Base-by-base conservation (phyloP, 2,888 invertebrate species). In the Callyntrura guangdongensis region DNA sequence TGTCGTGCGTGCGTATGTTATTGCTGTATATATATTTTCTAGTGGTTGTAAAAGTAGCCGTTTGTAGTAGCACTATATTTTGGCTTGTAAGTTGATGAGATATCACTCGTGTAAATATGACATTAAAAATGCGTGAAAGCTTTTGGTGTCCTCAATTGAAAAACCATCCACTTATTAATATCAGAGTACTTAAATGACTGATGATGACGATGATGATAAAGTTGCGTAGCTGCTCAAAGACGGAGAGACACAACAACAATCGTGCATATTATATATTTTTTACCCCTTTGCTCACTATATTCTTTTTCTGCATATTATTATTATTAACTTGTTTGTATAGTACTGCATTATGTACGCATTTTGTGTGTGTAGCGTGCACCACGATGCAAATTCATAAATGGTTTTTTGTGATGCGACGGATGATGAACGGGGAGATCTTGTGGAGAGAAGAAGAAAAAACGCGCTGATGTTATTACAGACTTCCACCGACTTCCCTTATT, bases 61-160 rank as follows among this genome's bases (percentile, higher is more conserved):
- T 36, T 2, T 36, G 36, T 36, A 6, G 36, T 36, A 36, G 36
- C 36, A 36, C 36, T 36, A n/a, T 36, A 36, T 36, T 36, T 36
- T 36, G 36, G 36, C 47, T 22, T 14, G 45, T 47, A 20, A 59
- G 82, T 47, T 69, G 69, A 36, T 36, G 47, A 83, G 47, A 5
- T 69, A 27, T 74, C 59, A 74, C 74, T 86, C 74, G 53, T 79
- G 53, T 61, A 69, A 69, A 84, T 36, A 69, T 88, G 88, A 89
- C 89, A 89, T 89, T 89, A 89, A 89, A 89, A 89, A 89, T 89
- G 89, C 89, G 89, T 89, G 89, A 89, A 89, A 89, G 83, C 89
- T 64, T 89, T 81, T 72, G 74, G 86, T 84, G 89, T 84, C 89
- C 89, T 81, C 84, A 89, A 89, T 89, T 82, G 56, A 47, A 88